Base-by-base conservation (phyloP, 2,888 invertebrate species). In the Eurytoma californica region DNA sequence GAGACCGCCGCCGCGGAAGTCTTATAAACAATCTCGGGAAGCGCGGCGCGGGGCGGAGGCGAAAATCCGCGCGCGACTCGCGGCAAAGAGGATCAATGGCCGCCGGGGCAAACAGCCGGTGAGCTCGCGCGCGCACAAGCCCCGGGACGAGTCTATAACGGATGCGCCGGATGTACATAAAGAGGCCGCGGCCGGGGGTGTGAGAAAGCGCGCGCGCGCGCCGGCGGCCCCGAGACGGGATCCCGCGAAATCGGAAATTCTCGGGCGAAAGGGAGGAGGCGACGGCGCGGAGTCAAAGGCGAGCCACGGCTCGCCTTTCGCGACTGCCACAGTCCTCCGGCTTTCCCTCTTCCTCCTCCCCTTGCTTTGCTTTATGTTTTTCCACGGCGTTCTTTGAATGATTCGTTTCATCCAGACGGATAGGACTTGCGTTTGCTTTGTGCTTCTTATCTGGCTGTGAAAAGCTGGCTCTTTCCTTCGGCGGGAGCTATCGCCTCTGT, bases 11-110 rank as follows among this genome's bases (percentile, higher is more conserved):
- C 84, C 82, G 82, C 85, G 84, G 84, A 86, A 87, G 86, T 87
- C 86, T 87, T 88, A 87, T 86, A 88, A 87, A 87, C 87, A 87
- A 86, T 84, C 85, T 84, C 81, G 79, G 60, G 66, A 39, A 39
- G 82, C 82, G 82, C 84, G n/a, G 81, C 83, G 83, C 83, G 82
- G 84, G 83, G 83, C 9, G 39, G 39, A 39, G 9, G 39, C 39
- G 39, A 82, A 85, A 83, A 82, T 81, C 83, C 79, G 76, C 77
- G 79, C 77, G 77, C 65, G 28, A 60, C 47, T 53, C 49, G 30
- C 16, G 63, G 70, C 79, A 80, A 80, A 80, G 80, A 80, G 80
- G 76, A 80, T 80, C 80, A 80, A 77, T 82, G 72, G 69, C 72
- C 28, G 57, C 49, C 63, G 51, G 55, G 55, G 63, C 51, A 57